A percentile compares a stretch with the other conserved stretches of the same genome.
phyloP scores from a whole-genome alignment of 2,888 invertebrate species.

The Pimpla rufipes region DNA sequence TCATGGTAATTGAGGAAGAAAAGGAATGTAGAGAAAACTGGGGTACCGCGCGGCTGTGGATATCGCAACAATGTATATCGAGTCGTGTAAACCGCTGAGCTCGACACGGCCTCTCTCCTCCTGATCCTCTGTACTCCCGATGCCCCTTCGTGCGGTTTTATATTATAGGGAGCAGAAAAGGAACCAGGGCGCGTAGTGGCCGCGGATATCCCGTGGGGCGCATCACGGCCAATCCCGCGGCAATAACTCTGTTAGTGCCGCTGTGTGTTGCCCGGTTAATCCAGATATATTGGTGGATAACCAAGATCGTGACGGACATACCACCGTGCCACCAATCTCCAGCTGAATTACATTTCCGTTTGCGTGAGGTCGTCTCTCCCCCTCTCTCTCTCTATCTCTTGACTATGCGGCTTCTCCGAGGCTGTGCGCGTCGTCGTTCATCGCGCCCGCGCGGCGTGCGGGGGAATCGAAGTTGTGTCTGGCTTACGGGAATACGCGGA shows the following conservation, averaged over 20 bases:
- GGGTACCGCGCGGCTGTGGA: not conserved
- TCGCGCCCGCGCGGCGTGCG: not conserved
- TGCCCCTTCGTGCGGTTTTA: conserved; percentile 32
- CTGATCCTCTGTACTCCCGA: conserved; percentile 12
- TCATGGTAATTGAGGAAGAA: conserved; percentile 6
- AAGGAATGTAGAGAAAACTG: not conserved
- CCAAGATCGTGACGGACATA: conserved; percentile 68
- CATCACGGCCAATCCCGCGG: conserved; percentile 61
- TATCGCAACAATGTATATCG: conserved; percentile 20
- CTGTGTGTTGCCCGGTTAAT: conserved; percentile 60
- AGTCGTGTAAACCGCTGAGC: not conserved
- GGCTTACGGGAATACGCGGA: not conserved
- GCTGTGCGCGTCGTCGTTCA: conserved; percentile 8
- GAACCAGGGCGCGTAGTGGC: conserved; percentile 10
- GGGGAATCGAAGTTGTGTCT: conserved; percentile 22
- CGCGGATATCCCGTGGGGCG: conserved; percentile 46
- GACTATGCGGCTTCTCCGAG: not conserved
- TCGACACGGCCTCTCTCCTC: conserved; percentile 13
- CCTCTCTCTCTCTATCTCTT: not conserved
- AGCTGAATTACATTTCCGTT: conserved; percentile 64
- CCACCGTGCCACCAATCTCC: conserved; percentile 56
- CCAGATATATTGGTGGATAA: conserved; percentile 67
- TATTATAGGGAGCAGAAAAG: conserved; percentile 26
- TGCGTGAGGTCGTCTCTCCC: conserved; percentile 9
- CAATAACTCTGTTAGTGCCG: conserved; percentile 65